These are phyloP conservation scores for Acomys russatus DNA, from an alignment of 2,797 vertebrate species.

Conservation along the genomic window DNA sequence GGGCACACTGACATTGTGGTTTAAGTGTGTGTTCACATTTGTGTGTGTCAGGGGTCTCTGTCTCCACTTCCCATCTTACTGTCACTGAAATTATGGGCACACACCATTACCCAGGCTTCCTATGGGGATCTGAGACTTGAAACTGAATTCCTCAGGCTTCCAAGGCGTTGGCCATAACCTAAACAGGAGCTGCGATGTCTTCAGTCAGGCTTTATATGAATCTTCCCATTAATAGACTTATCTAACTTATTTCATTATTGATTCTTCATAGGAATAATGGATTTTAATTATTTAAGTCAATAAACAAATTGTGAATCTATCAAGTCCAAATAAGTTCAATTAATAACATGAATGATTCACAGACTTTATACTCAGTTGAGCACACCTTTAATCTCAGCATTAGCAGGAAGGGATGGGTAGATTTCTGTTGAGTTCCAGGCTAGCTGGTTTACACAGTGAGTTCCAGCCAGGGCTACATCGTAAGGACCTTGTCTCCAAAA, in stretches of 20 bases:
- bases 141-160: background rate
- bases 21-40: background rate
- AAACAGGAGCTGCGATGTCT: constrained; percentile 6
- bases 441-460: too few relatives aligned
- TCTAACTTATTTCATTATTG: constrained; percentile 55
- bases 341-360: constrained; percentile 59
- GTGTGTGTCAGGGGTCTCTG: background rate
- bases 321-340: constrained; percentile 52
- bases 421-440: background rate
- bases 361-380: constrained; percentile 1
- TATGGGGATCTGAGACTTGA: background rate
- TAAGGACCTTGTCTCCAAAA: background rate
- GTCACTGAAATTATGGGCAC: background rate
- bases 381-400: background rate
- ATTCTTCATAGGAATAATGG: constrained; percentile 56
- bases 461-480: background rate
- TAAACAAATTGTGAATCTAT: constrained; percentile 51
- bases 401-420: background rate
- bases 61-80: background rate
- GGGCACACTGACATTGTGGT: background rate
- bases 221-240: constrained; percentile 12
- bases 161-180: background rate
- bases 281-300: constrained; percentile 54
- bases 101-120: background rate
- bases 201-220: constrained; percentile 17